Conservation (phyloP, 2,797 vertebrate genomes). For the Periparus ater region DNA sequence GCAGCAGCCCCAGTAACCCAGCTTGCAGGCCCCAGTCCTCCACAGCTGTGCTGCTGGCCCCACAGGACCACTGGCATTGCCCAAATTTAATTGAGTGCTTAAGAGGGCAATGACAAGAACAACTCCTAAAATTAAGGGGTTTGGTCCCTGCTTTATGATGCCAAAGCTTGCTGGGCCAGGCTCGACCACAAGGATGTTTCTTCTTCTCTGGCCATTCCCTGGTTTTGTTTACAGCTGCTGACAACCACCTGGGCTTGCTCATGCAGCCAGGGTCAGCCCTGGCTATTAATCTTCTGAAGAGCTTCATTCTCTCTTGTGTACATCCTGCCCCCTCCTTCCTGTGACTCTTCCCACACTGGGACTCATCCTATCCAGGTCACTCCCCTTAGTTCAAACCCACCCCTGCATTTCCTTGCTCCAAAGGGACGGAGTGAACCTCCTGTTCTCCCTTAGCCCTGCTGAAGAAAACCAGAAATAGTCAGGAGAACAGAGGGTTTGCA, state of each 20-base stretch:
- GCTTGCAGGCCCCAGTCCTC: not conserved
- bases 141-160: not conserved
- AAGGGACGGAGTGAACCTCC: not conserved
- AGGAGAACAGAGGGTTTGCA: not conserved
- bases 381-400: not conserved
- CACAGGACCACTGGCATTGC: rapidly evolving
- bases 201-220: constrained; percentile 17
- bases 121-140: not conserved
- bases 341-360: not conserved
- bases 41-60: not conserved
- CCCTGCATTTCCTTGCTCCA: constrained; percentile 22
- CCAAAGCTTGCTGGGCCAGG: not conserved
- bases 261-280: not conserved
- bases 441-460: not conserved
- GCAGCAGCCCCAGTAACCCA: not conserved
- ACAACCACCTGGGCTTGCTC: constrained; percentile 54
- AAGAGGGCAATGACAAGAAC: not conserved
- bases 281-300: constrained; percentile 25
- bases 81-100: not conserved
- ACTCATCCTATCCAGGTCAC: not conserved
- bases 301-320: not conserved
- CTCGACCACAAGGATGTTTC: not conserved
- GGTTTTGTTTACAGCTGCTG: constrained; percentile 48
- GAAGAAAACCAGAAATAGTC: not conserved
- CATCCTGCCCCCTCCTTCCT: constrained; percentile 19